Conservation (phyloP, 2,797 vertebrate species). For the Arrhamphus sclerolepis region DNA sequence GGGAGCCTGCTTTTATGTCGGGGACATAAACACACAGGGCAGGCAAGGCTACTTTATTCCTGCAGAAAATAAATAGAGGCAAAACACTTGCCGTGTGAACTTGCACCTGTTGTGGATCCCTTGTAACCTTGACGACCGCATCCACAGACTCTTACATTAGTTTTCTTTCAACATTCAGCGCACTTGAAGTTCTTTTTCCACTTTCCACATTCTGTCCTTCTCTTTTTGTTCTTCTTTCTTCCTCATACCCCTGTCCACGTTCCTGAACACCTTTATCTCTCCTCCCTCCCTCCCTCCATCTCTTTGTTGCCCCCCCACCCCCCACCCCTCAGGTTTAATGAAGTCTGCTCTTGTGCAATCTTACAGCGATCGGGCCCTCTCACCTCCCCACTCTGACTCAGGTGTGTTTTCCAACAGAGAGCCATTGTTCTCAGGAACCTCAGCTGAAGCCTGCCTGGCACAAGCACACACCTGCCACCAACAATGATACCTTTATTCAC, state of each 20-base stretch:
- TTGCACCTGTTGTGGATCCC: constrained; percentile 40
- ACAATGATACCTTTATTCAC: constrained; percentile 76
- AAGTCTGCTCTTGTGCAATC: constrained; percentile 79
- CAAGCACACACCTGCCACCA: constrained; percentile 83
- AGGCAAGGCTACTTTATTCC: constrained; percentile 14
- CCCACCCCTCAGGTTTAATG: constrained; percentile 34
- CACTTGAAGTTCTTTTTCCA: constrained; percentile 25
- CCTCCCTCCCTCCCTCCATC: constrained; percentile 27
- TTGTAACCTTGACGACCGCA: constrained; percentile 29
- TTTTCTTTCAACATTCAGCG: constrained; percentile 29
- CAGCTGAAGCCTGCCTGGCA: constrained; percentile 67
- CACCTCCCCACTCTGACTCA: constrained; percentile 77
- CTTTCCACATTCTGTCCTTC: constrained; percentile 12
- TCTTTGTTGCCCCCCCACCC: constrained; percentile 16
- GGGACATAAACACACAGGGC: neutral
- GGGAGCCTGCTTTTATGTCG: neutral
- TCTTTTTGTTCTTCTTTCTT: constrained; percentile 1
- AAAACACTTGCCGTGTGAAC: constrained; percentile 18
- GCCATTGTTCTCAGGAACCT: constrained; percentile 77
- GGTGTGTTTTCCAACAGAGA: constrained; percentile 78
- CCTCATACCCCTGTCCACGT: constrained; percentile 14
- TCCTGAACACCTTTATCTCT: constrained; percentile 32
- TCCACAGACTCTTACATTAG: constrained; percentile 14
- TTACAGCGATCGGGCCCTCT: constrained; percentile 73
- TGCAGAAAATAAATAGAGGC: constrained; percentile 20